phyloP scores from a whole-genome alignment of 2,888 invertebrate genomes.

The Eugnorisma glareosa region DNA sequence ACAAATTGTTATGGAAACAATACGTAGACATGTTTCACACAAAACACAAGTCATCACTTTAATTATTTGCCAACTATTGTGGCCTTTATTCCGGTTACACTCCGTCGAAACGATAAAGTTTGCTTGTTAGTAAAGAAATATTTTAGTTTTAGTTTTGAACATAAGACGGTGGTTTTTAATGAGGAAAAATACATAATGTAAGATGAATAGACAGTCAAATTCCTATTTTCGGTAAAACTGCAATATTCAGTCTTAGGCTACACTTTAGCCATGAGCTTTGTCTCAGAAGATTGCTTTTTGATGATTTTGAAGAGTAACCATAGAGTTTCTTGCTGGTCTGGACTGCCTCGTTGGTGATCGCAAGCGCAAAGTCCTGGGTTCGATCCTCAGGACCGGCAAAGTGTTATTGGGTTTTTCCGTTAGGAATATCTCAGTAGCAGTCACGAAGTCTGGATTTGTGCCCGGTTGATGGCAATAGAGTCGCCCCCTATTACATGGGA shows the following conservation, averaged over 20 bases:
- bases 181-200: background rate
- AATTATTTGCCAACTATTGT: constrained; percentile 41
- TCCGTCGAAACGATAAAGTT: constrained; percentile 47
- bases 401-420: no score
- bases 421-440: no score
- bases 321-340: background rate
- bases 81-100: constrained; percentile 37
- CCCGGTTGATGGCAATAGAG: no score
- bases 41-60: constrained; percentile 52
- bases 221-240: background rate
- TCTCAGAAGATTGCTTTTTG: background rate
- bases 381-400: no score
- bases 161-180: constrained; percentile 13
- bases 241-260: background rate
- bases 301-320: background rate
- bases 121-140: constrained; percentile 54
- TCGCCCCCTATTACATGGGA: no score
- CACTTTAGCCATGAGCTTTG: background rate
- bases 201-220: background rate
- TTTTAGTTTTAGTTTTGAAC: constrained; percentile 15
- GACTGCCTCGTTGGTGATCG: no score
- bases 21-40: constrained; percentile 16
- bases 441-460: no score
- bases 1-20: constrained; percentile 19
- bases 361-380: no score